Evolutionary conservation across 2,888 invertebrate genomes (phyloP), one percentile per base, ranked within the genome.

Genomic region (Cataglyphis livida): DNA sequence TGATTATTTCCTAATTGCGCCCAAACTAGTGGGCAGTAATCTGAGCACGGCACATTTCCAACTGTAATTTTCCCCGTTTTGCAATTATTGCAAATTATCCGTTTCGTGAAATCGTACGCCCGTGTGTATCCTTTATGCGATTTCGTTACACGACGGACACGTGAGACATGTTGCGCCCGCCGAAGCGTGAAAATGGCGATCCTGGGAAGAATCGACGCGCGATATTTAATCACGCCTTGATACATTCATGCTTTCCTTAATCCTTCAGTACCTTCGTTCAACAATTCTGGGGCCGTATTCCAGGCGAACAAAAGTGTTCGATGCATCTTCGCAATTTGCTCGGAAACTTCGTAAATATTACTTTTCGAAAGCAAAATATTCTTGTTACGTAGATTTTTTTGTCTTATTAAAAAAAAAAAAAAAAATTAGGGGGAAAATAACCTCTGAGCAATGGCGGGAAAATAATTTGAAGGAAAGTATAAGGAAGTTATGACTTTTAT

Each of bases 1-100:
- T 79, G 78, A 79, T 79, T 79, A 79, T 79, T 79, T 71, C 78
- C 71, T 79, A 79, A 79, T 79, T 79, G 78, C 78, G 71, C 59
- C 32, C 71, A 70, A 79, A 48, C 71, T 61, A 48, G 78, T 61
- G 71, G 35, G 71, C 78, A 48, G 78, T 79, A 79, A 79, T 71
- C 78, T 71, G 78, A 79, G 71, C 78, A 61, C 59, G 44, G 78
- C 59, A 79, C 78, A 71, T 79, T 79, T 79, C 78, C 59, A 71
- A 48, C 78, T 79, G 71, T 79, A 79, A 79, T 79, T 79, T 79
- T 79, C 78, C n/a, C 51, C 78, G 71, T 79, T 79, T 79, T 79
- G 78, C 78, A 79, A 79, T 79, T 79, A 79, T 59, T 71, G 35
- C 71, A 71, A 79, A 79, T 79, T 79, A 79, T 79, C 78, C 59